These are phyloP conservation scores for Tangara arthus DNA, from an alignment of 2,797 vertebrate species.

Conservation along the genomic window DNA sequence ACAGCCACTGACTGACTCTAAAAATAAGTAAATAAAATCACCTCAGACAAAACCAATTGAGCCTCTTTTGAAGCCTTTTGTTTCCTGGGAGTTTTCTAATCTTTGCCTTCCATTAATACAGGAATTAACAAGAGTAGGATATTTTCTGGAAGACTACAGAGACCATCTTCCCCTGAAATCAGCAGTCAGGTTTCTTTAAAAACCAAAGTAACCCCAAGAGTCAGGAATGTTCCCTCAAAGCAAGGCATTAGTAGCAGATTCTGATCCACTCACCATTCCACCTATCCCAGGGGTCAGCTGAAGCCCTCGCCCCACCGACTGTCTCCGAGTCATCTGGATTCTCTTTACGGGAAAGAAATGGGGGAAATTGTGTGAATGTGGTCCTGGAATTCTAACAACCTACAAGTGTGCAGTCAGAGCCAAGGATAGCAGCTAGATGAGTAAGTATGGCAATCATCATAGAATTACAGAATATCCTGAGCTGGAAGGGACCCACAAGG, in stretches of 20 bases:
- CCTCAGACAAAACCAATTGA: neutral
- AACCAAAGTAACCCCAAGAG: neutral
- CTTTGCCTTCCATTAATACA: neutral
- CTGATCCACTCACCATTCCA: conserved; percentile 80
- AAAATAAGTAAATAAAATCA: neutral
- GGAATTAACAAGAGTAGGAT: neutral
- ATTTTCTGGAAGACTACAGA: neutral
- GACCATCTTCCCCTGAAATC: neutral
- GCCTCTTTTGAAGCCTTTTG: neutral
- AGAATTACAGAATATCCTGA: neutral
- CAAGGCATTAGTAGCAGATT: neutral
- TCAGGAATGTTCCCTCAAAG: neutral
- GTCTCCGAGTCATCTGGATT: conserved; percentile 84
- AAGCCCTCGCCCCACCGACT: conserved; percentile 86
- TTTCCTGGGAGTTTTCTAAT: neutral
- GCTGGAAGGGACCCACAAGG: neutral
- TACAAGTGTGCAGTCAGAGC: neutral
- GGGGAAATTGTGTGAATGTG: neutral
- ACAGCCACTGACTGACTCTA: neutral
- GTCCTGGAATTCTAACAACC: neutral
- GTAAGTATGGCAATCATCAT: neutral
- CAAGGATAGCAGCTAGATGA: neutral
- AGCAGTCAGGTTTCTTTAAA: neutral
- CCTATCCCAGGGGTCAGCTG: conserved; percentile 86
- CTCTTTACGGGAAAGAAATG: conserved; percentile 58